A percentile compares a stretch with the other conserved stretches of the same genome.
phyloP scores from a whole-genome alignment of 2,113 vertebrate genomes.

The Anarrhichthys ocellatus region DNA sequence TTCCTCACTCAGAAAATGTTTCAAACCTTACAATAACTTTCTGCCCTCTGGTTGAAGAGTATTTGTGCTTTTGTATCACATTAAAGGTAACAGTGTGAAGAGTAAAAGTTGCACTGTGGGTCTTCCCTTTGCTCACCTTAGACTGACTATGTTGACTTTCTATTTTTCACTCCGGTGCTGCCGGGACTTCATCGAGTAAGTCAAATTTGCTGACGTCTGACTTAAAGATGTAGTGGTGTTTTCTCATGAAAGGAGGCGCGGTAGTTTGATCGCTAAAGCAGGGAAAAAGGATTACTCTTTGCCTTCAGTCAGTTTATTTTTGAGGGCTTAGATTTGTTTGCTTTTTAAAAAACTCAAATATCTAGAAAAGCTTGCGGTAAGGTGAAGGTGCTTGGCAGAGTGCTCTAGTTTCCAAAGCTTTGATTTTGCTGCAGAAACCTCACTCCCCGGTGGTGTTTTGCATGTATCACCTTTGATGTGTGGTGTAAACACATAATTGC shows the following conservation, averaged over 20 bases:
- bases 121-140: conserved; percentile 2
- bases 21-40: not conserved
- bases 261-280: not conserved
- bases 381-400: conserved; percentile 3
- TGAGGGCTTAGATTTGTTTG: not conserved
- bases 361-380: not conserved
- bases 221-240: not conserved
- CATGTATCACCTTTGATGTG: conserved; percentile 13
- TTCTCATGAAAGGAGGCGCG: not conserved
- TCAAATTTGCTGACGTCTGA: conserved; percentile 9
- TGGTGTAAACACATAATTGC: conserved; percentile 40
- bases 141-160: not conserved
- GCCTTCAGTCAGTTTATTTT: not conserved
- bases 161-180: not conserved
- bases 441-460: conserved; percentile 11
- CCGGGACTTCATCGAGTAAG: not conserved
- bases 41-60: conserved; percentile 2
- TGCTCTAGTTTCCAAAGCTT: conserved; percentile 1
- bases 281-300: not conserved
- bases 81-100: not conserved
- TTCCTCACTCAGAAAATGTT: not conserved
- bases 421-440: conserved; percentile 7
- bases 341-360: not conserved
- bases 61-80: not conserved
- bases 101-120: not conserved